Evolutionary conservation across 2,888 invertebrate species (phyloP), one percentile per base, ranked within the genome.

Genomic region (Hirtodrosophila cameraria): DNA sequence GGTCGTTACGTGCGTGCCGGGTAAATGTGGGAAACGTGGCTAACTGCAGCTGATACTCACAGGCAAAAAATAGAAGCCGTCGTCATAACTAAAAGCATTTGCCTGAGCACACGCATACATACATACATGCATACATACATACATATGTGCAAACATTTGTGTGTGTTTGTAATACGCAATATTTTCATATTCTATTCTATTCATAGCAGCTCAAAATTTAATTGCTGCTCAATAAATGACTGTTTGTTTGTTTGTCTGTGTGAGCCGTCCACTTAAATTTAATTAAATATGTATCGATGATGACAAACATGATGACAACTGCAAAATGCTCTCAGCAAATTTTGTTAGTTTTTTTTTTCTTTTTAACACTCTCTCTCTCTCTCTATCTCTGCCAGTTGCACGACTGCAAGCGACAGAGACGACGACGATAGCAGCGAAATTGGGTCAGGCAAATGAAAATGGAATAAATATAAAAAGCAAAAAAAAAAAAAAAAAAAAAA

Each of bases 401-500:
- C 30, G 35, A 43, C 28, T 68, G 50, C 54, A 68, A 25, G 45
- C 13, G 58, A 63, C 42, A 64, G 53, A 46, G 54, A 59, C 5
- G 35, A 59, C 5, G 35, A 50, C 53, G 43, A 59, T 31, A 69
- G 36, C 20, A 20, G 5, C 39, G 42, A 31, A 87, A 76, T 69
- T 69, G 62, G 76, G 83, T 86, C 78, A 87, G 38, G 18, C 60
- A 60, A 78, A 66, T 67, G 50, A 59, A 64, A 75, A 70, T 58
- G 54, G 54, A 60, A 60, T 46, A 61, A 59, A 53, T 58, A 65
- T 58, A 65, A 65, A 59, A 73, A 58, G 50, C 33, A 50, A 48
- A 57, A 42, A 39, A 60, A 31, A 57, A 42, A 58, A 71, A 57
- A 54, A 27, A 76, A 62, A 66, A 59, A 49, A 50, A 62, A 67